Evolutionary conservation across 2,888 invertebrate genomes (phyloP).

Genomic region (Antitype chi): DNA sequence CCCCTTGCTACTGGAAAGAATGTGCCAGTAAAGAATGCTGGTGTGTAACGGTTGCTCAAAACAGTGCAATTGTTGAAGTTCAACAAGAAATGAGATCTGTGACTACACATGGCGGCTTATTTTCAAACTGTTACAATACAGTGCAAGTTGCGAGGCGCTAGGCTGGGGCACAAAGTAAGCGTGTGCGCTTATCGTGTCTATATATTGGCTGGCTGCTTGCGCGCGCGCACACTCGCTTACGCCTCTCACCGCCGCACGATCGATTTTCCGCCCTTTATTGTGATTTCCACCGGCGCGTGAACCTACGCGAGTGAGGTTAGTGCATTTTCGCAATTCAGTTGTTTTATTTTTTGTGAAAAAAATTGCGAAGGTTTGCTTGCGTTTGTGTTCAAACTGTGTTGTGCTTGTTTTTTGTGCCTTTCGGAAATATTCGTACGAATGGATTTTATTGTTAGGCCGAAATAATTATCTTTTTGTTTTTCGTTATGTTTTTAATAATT

Average conservation of each 20-base stretch:
- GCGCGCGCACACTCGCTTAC: constrained; percentile 88
- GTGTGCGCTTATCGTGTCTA: constrained; percentile 83
- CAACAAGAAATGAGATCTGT: constrained; percentile 30
- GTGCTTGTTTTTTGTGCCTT: constrained; percentile 63
- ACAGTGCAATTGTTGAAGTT: constrained; percentile 25
- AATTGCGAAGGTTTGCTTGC: constrained; percentile 55
- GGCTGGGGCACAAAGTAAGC: constrained; percentile 71
- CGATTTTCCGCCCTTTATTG: constrained; percentile 81
- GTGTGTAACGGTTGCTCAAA: constrained; percentile 30
- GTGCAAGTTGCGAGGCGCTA: constrained; percentile 51
- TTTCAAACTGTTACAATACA: constrained; percentile 51
- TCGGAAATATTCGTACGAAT: constrained; percentile 23
- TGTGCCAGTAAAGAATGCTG: constrained; percentile 18
- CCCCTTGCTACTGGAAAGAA: constrained; percentile 28
- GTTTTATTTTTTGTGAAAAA: constrained; percentile 55
- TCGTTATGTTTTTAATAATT: background rate
- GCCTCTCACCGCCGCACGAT: constrained; percentile 81
- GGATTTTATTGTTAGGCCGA: constrained; percentile 20
- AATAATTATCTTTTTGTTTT: background rate
- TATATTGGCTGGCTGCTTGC: constrained; percentile 81
- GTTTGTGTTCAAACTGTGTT: constrained; percentile 62
- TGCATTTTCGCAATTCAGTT: constrained; percentile 74
- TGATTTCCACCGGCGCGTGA: constrained; percentile 82
- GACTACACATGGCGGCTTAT: constrained; percentile 29
- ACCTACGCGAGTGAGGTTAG: constrained; percentile 86